Evolutionary conservation across 2,797 vertebrate genomes (phyloP), one percentile per base, ranked within the genome.

Genomic region (Phalanger gymnotis): DNA sequence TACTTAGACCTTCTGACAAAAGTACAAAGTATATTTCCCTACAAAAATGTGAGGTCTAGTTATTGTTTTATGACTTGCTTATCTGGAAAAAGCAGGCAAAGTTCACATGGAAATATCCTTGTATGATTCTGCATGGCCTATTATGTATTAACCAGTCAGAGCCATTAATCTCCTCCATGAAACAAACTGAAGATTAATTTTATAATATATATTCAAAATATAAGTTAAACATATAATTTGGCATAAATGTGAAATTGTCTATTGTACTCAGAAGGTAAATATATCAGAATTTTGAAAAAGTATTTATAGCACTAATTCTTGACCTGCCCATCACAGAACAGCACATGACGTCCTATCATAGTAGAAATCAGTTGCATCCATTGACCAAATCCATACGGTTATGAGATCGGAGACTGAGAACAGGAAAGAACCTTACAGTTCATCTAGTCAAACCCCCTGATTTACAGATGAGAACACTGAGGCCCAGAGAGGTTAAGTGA

Each of bases 31-130:
- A 81, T 81, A 81, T n/a, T 14, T 54, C 34, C 16, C 52, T 40
- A 54, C 52, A 61, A 53, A 87, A 61, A 92, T 51, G 92, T 4
- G 40, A 94, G 87, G 30, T n/a, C 89, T 95, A 81, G 73, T 81
- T 81, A 81, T 47, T 55, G 55, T 61, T 94, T 95, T 93, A 91
- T 56, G 53, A 95, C 91, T 91, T 56, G 93, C 91, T 95, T 96
- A 95, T 54, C 92, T 91, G 87, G 51, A 95, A 93, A 91, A 19
- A 34, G 57, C 90, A 92, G 58, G 13, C 92, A 93, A 93, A 95
- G 94, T 93, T 93, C 92, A 90, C 57, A 7, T 54, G 94, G 51
- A 95, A 91, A 93, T 52, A n/a, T n/a, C 51, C 53, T 51, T 87
- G 10, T 54, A 31, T 34, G n/a, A 51, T 51, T 95, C 10, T 52